Evolutionary conservation across 2,888 invertebrate genomes (phyloP).

Genomic region (Dorcus parallelipipedus): DNA sequence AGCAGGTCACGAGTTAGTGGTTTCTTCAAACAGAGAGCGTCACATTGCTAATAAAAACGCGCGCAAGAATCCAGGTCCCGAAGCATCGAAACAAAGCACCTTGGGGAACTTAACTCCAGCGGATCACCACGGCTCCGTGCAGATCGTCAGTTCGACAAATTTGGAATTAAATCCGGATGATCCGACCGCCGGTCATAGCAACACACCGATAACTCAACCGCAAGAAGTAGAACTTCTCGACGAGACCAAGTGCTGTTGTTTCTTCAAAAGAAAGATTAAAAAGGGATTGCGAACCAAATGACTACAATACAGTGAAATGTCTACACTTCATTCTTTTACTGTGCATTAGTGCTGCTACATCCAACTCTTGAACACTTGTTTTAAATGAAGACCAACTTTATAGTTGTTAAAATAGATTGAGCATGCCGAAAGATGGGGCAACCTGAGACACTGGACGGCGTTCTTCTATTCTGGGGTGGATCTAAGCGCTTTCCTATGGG

Average conservation of each 20-base stretch:
- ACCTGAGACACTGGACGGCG: too few relatives aligned
- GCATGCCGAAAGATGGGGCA: too few relatives aligned
- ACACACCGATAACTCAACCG: slow-evolving; percentile 91
- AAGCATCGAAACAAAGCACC: slow-evolving; percentile 78
- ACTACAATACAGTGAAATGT: slow-evolving; percentile 51
- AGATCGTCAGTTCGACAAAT: slow-evolving; percentile 97
- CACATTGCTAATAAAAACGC: slow-evolving; percentile 71
- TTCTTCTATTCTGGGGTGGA: too few relatives aligned
- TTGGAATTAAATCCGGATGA: slow-evolving; percentile 94
- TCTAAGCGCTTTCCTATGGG: too few relatives aligned
- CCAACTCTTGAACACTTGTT: slow-evolving; percentile 34
- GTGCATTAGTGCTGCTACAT: slow-evolving; percentile 48
- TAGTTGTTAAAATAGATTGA: slow-evolving; percentile 34
- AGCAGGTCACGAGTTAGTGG: slow-evolving; percentile 86
- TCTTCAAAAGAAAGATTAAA: slow-evolving; percentile 99
- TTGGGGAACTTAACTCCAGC: slow-evolving; percentile 88
- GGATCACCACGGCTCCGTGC: slow-evolving; percentile 95
- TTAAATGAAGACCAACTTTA: slow-evolving; percentile 42
- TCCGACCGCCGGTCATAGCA: slow-evolving; percentile 94
- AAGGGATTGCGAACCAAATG: slow-evolving; percentile 59
- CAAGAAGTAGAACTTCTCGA: slow-evolving; percentile 94
- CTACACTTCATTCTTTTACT: slow-evolving; percentile 49
- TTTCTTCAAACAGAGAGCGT: slow-evolving; percentile 86
- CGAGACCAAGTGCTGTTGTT: slow-evolving; percentile 99
- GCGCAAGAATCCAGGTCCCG: slow-evolving; percentile 77